Evolutionary conservation across 2,797 vertebrate genomes (phyloP), one percentile per base, ranked within the genome.

Genomic region (Danio tinwini): DNA sequence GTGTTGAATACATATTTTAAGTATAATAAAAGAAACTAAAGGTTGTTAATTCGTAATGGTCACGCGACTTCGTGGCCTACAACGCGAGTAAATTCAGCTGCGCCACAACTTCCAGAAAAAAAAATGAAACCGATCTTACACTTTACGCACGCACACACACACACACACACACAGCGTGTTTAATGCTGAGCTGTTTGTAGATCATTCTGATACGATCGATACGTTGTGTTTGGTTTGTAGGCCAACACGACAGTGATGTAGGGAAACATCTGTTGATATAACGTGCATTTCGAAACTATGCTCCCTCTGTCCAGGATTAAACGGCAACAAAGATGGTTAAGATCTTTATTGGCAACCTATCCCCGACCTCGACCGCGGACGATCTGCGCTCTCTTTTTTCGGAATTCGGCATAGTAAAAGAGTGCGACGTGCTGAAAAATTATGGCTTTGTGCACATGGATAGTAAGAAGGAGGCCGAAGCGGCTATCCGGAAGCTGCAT

Each of bases 381-480:
- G 96, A 98, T 90, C 94, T 98, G 86, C 95, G 94, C 19, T 86
- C 93, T 0, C 95, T 98, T 68, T 98, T 98, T 19, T 94, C 96
- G 84, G 94, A 96, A 88, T 97, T 97, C n/a, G 97, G 97, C 16
- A 95, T 95, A 87, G 94, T 98, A 76, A 90, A 96, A 2, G 97
- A 98, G 84, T 97, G 96, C 69, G 97, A 98, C 91, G 95, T 97
- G 76, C 95, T 98, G 85, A 97, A 97, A 89, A 98, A 98, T 89
- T 98, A 95, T 64, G 97, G 96, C 67, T 98, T 98, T 82, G 97
- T 98, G 40, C 97, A 98, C 88, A 98, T 98, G 92, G 94, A 93
- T 81, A 91, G 89, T 86, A 92, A 94, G 85, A 89, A 95, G 0
- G 94, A 96, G 0, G 97, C 97, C 0, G 95, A 97, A 68, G 95